Evolutionary conservation across 2,113 vertebrate species (phyloP).

Genomic region (Phalacrocorax pelagicus): DNA sequence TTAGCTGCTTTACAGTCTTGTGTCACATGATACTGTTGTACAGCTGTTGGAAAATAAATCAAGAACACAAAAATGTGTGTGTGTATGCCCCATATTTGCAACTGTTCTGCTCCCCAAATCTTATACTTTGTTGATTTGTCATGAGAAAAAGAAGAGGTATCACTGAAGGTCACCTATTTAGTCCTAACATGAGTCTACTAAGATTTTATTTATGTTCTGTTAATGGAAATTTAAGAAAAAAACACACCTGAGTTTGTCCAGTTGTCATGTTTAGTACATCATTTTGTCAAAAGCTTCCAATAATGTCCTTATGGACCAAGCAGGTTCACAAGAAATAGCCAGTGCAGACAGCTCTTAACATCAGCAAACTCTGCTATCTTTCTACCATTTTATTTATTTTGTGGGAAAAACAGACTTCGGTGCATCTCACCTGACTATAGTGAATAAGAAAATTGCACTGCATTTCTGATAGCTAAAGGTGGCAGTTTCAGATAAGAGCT

Average conservation of each 20-base stretch:
- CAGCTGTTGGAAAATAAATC: accelerated
- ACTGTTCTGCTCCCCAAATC: neutral
- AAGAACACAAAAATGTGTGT: accelerated
- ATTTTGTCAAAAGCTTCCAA: neutral
- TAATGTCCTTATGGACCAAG: neutral
- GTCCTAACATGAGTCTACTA: neutral
- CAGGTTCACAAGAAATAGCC: neutral
- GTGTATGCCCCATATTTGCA: accelerated
- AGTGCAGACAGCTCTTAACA: neutral
- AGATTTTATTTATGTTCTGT: neutral
- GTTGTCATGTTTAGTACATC: accelerated
- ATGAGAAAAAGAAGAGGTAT: no score
- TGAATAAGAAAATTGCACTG: neutral
- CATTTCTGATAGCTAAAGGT: neutral
- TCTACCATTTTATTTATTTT: neutral
- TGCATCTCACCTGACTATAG: neutral
- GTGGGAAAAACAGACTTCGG: neutral
- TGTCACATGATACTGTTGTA: accelerated
- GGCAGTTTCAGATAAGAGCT: neutral
- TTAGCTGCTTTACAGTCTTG: neutral
- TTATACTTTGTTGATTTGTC: accelerated
- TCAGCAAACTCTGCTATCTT: neutral
- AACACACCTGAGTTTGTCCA: accelerated
- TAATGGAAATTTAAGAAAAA: neutral
- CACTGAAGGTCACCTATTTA: accelerated